These are phyloP conservation scores for Pollimyrus isidori DNA, from an alignment of 2,113 vertebrate genomes.

Conservation along the genomic window DNA sequence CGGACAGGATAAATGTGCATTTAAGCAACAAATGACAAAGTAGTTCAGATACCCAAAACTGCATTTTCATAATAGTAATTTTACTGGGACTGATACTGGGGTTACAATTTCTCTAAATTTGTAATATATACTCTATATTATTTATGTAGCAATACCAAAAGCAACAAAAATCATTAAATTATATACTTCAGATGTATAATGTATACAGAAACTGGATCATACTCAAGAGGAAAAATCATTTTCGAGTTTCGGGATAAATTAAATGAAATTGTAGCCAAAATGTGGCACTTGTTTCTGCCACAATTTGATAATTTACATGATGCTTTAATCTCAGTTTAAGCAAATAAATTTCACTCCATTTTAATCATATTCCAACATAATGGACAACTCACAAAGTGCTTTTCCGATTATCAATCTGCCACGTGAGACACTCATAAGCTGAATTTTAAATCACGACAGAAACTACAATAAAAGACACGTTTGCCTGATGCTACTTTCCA, in stretches of 20 bases:
- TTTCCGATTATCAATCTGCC: not conserved
- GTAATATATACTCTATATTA: constrained; percentile 30
- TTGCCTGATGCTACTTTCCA: not conserved
- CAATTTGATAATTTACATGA: not conserved
- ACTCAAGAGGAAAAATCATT: not conserved
- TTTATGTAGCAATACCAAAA: constrained; percentile 21
- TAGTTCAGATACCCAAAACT: constrained; percentile 20
- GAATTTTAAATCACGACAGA: not conserved
- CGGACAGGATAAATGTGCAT: constrained; percentile 1
- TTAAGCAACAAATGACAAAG: constrained; percentile 1
- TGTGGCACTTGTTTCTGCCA: not conserved
- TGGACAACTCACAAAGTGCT: not conserved
- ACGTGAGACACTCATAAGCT: not conserved
- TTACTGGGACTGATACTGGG: constrained; percentile 8
- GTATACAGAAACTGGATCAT: not conserved
- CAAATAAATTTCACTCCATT: not conserved
- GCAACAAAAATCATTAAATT: constrained; percentile 8
- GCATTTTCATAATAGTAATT: constrained; percentile 24
- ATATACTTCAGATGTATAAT: not conserved
- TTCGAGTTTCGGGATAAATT: not conserved
- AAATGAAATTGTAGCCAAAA: not conserved
- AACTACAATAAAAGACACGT: not conserved
- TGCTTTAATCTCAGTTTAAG: not conserved
- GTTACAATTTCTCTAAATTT: constrained; percentile 21
- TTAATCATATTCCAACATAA: not conserved